Conservation (phyloP, 2,797 vertebrate genomes). For the Tokudaia tokunoshimensis region DNA sequence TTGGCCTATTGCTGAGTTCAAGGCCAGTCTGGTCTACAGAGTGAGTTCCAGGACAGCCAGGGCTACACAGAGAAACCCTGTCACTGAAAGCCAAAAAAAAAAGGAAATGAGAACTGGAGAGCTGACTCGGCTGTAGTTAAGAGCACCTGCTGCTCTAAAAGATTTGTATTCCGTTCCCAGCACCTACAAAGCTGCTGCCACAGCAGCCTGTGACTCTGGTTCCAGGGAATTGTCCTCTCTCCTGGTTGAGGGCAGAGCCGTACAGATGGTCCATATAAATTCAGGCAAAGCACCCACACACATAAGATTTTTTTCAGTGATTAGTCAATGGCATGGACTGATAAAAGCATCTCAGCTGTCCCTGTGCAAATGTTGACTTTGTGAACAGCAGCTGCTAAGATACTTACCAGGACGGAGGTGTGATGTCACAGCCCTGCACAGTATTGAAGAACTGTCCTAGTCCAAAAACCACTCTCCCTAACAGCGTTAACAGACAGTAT, state of each 20-base stretch:
- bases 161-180: not conserved
- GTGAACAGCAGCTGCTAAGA: not conserved
- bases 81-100: not conserved
- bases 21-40: not conserved
- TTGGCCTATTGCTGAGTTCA: not conserved
- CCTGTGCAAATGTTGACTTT: not conserved
- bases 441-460: not conserved
- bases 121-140: too few species aligned
- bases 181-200: not conserved
- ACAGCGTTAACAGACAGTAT: not conserved
- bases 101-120: too few species aligned
- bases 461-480: not conserved
- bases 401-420: not conserved
- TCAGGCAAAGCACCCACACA: not conserved
- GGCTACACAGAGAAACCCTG: not conserved
- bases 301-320: not conserved
- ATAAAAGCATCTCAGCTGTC: not conserved
- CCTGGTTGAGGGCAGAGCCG: not conserved
- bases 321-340: not conserved
- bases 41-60: not conserved
- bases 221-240: not conserved
- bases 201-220: not conserved
- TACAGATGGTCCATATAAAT: not conserved
- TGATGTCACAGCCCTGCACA: not conserved
- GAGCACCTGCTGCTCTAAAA: not conserved